These are phyloP conservation scores for Endotricha flammealis DNA, from an alignment of 2,888 invertebrate genomes.

Conservation along the genomic window DNA sequence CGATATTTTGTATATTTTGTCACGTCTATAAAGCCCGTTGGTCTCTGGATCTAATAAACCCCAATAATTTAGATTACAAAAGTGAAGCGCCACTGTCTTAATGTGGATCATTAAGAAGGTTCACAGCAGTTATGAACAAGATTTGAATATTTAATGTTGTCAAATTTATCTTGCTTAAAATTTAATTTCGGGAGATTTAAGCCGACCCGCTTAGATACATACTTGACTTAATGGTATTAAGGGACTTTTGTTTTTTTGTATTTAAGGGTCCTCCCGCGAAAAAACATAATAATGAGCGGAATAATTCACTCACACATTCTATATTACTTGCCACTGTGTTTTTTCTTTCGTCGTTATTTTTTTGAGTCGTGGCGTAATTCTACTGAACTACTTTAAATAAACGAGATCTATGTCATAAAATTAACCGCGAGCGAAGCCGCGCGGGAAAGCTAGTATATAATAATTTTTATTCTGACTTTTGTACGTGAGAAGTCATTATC, in stretches of 20 bases:
- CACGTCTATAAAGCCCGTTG: no score
- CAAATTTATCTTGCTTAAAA: slow-evolving; percentile 35
- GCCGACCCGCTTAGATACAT: slow-evolving; percentile 15
- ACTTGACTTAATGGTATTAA: slow-evolving; percentile 4
- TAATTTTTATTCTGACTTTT: no score
- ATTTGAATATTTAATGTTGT: slow-evolving; percentile 36
- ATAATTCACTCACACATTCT: no score
- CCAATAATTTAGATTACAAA: slow-evolving; percentile 19
- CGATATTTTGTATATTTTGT: no score
- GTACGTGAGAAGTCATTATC: no score
- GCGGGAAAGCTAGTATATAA: no score
- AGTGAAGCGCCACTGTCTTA: slow-evolving; percentile 14
- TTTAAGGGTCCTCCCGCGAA: background rate
- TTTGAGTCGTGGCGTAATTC: no score
- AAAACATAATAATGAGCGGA: background rate
- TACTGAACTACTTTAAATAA: no score
- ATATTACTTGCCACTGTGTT: no score
- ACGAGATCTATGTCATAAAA: no score
- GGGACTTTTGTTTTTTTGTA: background rate
- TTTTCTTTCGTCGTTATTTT: no score
- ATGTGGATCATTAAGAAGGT: slow-evolving; percentile 27
- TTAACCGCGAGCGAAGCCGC: no score
- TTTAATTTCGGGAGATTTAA: slow-evolving; percentile 31
- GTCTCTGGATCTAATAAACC: slow-evolving; percentile 18
- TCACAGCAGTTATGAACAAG: slow-evolving; percentile 21